A percentile compares a stretch with the other conserved stretches of the same genome.
These are phyloP conservation scores for Trachemys scripta DNA, from an alignment of 2,113 vertebrate species.

Conservation along the genomic window DNA sequence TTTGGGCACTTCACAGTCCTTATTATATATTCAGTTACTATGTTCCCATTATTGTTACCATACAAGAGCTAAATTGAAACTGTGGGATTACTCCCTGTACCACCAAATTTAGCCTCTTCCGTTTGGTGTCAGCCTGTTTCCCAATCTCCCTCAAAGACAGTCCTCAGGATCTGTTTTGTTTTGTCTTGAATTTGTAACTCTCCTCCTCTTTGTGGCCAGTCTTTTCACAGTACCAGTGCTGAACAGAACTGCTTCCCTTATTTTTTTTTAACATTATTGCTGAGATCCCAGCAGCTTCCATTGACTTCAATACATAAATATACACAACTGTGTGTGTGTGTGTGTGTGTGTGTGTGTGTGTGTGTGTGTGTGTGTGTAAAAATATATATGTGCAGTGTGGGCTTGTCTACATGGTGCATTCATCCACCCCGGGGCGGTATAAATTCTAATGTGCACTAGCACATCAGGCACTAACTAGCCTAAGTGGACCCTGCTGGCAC, in stretches of 20 bases:
- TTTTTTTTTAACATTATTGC: background rate
- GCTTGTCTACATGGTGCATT: background rate
- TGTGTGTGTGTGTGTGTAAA: background rate
- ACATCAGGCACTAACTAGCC: background rate
- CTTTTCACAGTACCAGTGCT: background rate
- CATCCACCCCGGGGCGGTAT: no score
- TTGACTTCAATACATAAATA: background rate
- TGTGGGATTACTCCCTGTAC: background rate
- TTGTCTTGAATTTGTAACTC: background rate
- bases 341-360: background rate
- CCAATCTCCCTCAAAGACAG: background rate
- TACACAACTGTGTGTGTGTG: background rate
- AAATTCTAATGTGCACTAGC: background rate
- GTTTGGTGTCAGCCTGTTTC: background rate
- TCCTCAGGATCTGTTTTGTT: background rate
- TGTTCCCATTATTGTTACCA: background rate
- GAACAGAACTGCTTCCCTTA: background rate
- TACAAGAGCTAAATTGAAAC: background rate
- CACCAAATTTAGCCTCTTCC: background rate
- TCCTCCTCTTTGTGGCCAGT: background rate
- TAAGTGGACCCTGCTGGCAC: background rate
- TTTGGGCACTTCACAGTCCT: background rate
- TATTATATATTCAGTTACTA: background rate
- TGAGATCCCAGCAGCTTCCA: background rate
- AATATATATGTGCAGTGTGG: background rate